Evolutionary conservation across 2,888 invertebrate species (phyloP), one percentile per base, ranked within the genome.

Genomic region (Spicauda simplicius): DNA sequence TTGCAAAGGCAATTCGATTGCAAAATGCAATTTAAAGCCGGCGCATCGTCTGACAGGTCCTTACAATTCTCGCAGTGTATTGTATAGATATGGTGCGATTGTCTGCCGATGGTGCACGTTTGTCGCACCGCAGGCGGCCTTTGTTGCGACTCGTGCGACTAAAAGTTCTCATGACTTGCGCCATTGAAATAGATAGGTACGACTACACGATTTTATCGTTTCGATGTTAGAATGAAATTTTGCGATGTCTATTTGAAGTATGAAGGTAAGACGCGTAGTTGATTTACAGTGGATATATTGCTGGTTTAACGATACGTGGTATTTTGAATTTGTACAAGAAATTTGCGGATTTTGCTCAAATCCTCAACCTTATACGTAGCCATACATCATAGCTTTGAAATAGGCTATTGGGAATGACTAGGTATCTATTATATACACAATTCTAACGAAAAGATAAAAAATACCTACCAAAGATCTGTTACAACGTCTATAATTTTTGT

Each of bases 141-240:
- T 59, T 65, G 59, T 59, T 25, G 50, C 53, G 53, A 59, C 65
- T 59, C 54, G 54, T 54, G 30, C 55, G 45, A 59, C 41, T 58
- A 58, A 65, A 59, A 65, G 59, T 65, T 65, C 65, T 59, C 65
- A 65, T 65, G 65, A 54, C 54, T 65, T 30, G 61, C 52, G 30
- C 45, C 52, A 54, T 55, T 59, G 41, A 30, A 30, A 55, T 48
- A 69, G 69, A 69, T 58, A 69, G 69, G 67, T 58, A 53, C 57
- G 25, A 64, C 33, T 41, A 37, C 33, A 19, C 30, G 41, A 16
- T 64, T 64, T 64, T 41, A 50, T 33, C 59, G 18, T 18, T 30
- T 11, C n/a, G n/a, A 50, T 18, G 16, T 25, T 48, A 0, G 58
- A 16, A 25, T 14, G 4, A 12, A 58, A 58, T 58, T 41, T 56